Evolutionary conservation across 2,113 vertebrate genomes (phyloP).

Genomic region (Chitala chitala): DNA sequence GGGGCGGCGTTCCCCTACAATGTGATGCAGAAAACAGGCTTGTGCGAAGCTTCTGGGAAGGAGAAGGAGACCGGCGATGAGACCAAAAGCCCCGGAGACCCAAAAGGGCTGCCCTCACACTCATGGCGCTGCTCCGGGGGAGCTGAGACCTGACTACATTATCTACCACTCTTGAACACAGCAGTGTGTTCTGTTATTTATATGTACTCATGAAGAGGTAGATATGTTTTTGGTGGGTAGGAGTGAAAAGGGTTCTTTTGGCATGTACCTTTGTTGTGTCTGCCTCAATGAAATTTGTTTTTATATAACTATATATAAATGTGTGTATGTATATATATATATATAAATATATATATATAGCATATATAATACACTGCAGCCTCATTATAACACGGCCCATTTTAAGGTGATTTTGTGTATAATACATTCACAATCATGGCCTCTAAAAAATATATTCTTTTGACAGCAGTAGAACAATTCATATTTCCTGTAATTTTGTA

Average conservation of each 20-base stretch:
- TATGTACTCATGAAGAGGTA: conserved; percentile 25
- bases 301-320: conserved; percentile 26
- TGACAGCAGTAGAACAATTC: too few species aligned
- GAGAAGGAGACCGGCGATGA: conserved; percentile 77
- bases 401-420: too few species aligned
- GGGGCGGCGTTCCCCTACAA: conserved; percentile 85
- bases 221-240: not conserved
- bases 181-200: conserved; percentile 32
- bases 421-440: too few species aligned
- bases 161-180: conserved; percentile 33
- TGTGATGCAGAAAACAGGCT: conserved; percentile 76
- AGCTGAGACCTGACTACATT: conserved; percentile 32
- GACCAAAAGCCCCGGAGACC: conserved; percentile 55
- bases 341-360: not conserved
- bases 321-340: not conserved
- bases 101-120: not conserved
- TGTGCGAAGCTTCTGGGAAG: conserved; percentile 77
- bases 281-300: conserved; percentile 36
- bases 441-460: too few species aligned
- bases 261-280: conserved; percentile 47
- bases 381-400: too few species aligned
- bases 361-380: too few species aligned
- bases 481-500: too few species aligned
- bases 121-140: conserved; percentile 7
- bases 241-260: conserved; percentile 6